These are phyloP conservation scores for Lontra canadensis DNA, from an alignment of 2,113 vertebrate genomes.

Conservation along the genomic window DNA sequence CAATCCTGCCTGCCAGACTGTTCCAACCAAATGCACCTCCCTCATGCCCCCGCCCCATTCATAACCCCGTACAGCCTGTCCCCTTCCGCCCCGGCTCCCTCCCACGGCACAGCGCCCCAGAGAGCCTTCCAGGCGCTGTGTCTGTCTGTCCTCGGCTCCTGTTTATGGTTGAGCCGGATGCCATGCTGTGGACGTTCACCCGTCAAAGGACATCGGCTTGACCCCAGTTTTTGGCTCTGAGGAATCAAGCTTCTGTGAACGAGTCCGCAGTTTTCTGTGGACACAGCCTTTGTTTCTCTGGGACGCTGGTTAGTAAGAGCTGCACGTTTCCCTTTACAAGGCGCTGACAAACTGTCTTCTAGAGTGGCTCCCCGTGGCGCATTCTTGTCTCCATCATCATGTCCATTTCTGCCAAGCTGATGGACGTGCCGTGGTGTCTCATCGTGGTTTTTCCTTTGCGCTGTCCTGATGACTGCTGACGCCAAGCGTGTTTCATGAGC, in stretches of 20 bases:
- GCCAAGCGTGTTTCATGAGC: too few relatives aligned
- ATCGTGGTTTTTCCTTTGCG: neutral
- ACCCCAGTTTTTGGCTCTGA: neutral
- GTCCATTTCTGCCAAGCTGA: too few relatives aligned
- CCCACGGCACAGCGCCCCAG: neutral
- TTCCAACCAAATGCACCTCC: neutral
- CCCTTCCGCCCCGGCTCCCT: neutral
- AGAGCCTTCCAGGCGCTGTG: neutral
- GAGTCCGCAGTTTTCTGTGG: neutral
- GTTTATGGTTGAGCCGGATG: neutral
- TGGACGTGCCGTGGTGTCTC: neutral
- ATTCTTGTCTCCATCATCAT: neutral
- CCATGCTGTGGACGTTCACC: neutral
- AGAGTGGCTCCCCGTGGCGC: neutral
- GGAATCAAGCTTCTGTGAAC: neutral
- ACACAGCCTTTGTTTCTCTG: neutral
- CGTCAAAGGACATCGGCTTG: neutral
- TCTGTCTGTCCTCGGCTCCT: neutral
- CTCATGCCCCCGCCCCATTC: too few relatives aligned
- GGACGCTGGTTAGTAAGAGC: neutral
- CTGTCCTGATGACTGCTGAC: neutral
- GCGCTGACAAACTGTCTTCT: neutral
- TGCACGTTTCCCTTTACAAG: neutral
- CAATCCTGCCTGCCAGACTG: too few relatives aligned
- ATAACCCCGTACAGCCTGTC: too few relatives aligned